Evolutionary conservation across 1,140 invertebrate genomes (phyloP), one percentile per base, ranked within the genome.

Genomic region (Macrotrachela quadricornifera): DNA sequence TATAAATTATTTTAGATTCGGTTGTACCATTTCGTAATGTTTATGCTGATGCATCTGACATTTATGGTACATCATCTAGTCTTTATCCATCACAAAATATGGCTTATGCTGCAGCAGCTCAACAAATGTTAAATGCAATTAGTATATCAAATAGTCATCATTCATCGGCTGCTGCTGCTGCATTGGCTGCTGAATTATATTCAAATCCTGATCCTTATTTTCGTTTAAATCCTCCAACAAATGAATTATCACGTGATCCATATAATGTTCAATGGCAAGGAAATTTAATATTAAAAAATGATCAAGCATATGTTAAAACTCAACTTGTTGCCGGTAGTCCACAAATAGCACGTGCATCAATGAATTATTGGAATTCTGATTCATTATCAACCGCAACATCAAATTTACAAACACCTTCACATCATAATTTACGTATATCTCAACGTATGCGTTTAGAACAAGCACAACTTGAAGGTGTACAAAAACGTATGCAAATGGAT

Each of bases 261-360:
- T 46, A 43, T 17, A 30, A 38, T 13, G 40, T 88, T 37, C 83
- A 90, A 78, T 94, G 87, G 87, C 83, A 88, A 72, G 87, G 87
- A 0, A 65, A 86, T 42, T 65, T 94, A 57, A 84, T 83, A 0
- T 71, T 94, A 12, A 94, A 94, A 65, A 90, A 85, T 65, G 85
- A 91, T 65, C 82, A 83, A 59, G 85, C 86, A 0, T 83, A 82
- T n/a, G 86, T 92, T 16, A 85, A 91, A 68, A 91, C 92, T 85
- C 85, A 90, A 68, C 88, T 85, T 70, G 83, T 94, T 30, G 83
- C 82, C 59, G 87, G 87, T n/a, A 90, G 85, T 75, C 40, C 46
- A 18, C 47, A 55, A 13, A 51, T 57, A 37, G 39, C 55, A 2
- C 50, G 51, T 21, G 21, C 21, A 30, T 30, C 21, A 30, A 30